Conservation (phyloP, 2,797 vertebrate genomes). For the Gymnoscopelus microlampas region DNA sequence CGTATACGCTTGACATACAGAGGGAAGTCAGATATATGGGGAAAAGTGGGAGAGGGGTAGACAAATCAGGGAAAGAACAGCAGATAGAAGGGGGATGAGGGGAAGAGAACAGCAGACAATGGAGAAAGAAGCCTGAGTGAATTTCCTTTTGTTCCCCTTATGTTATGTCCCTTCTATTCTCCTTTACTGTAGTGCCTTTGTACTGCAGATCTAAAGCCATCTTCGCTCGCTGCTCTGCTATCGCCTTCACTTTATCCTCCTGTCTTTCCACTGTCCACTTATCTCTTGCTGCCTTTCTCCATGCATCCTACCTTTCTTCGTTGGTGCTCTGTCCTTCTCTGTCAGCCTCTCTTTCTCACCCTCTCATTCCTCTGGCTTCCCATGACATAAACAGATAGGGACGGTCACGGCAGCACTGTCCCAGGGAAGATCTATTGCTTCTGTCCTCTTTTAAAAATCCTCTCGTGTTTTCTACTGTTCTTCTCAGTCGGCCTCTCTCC, state of each 20-base stretch:
- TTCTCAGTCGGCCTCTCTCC: slow-evolving; percentile 56
- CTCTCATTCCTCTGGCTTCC: slow-evolving; percentile 39
- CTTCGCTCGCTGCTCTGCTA: slow-evolving; percentile 44
- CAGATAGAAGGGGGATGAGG: neutral
- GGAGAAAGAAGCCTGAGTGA: slow-evolving; percentile 13
- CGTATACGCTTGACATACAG: slow-evolving; percentile 6
- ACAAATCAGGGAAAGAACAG: slow-evolving; percentile 4
- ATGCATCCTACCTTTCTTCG: slow-evolving; percentile 46
- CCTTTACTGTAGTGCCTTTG: slow-evolving; percentile 52
- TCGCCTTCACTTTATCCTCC: slow-evolving; percentile 58
- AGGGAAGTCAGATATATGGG: slow-evolving; percentile 11
- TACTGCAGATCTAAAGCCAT: slow-evolving; percentile 51
- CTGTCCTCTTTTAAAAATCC: slow-evolving; percentile 48
- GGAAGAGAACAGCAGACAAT: slow-evolving; percentile 26
- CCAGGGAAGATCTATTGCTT: slow-evolving; percentile 63
- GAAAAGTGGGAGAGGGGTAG: slow-evolving; percentile 16
- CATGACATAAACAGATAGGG: slow-evolving; percentile 57
- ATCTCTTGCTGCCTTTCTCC: slow-evolving; percentile 50
- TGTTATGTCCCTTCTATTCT: slow-evolving; percentile 19
- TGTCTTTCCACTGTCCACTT: slow-evolving; percentile 57
- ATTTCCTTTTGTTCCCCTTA: slow-evolving; percentile 39
- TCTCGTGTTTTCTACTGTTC: slow-evolving; percentile 57
- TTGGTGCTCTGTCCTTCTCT: slow-evolving; percentile 61
- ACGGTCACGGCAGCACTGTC: slow-evolving; percentile 54
- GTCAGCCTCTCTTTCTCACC: slow-evolving; percentile 51